Conservation (phyloP, 1,140 invertebrate species). For the Ceratina calcarata region DNA sequence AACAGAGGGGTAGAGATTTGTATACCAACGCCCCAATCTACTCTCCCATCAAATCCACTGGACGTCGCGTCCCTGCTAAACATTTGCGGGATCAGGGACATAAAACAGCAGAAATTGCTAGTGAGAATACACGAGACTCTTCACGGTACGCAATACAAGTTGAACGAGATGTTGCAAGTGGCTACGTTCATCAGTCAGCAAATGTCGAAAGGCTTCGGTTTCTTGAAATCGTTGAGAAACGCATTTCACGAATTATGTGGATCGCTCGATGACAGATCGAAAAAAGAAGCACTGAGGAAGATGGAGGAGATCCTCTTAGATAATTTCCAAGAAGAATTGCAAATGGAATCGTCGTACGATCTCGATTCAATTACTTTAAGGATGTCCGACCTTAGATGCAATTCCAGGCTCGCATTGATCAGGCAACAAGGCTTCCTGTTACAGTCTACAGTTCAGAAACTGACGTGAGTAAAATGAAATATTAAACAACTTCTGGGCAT, state of each 20-base stretch:
- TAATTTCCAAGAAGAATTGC: background rate
- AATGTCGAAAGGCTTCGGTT: conserved; percentile 81
- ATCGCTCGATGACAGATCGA: conserved; percentile 60
- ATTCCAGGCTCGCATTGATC: conserved; percentile 68
- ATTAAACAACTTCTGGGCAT: background rate
- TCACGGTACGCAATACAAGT: conserved; percentile 81
- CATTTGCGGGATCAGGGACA: conserved; percentile 78
- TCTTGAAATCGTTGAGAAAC: conserved; percentile 19
- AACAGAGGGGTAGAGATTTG: conserved; percentile 98
- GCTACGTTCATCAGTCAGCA: conserved; percentile 85
- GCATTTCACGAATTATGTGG: conserved; percentile 17
- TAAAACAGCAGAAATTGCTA: conserved; percentile 77
- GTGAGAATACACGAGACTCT: conserved; percentile 81
- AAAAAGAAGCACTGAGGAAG: conserved; percentile 37
- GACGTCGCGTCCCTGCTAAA: conserved; percentile 83
- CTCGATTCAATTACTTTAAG: conserved; percentile 64
- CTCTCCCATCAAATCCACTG: conserved; percentile 65
- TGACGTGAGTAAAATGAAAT: background rate
- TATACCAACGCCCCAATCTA: conserved; percentile 80
- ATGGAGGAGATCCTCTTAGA: conserved; percentile 20
- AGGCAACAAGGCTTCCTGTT: conserved; percentile 74
- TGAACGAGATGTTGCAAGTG: conserved; percentile 84
- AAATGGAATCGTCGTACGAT: conserved; percentile 32
- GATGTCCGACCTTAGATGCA: conserved; percentile 67
- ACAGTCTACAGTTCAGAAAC: conserved; percentile 24